Base-by-base conservation (phyloP, 2,888 invertebrate genomes). In the Dione juno region DNA sequence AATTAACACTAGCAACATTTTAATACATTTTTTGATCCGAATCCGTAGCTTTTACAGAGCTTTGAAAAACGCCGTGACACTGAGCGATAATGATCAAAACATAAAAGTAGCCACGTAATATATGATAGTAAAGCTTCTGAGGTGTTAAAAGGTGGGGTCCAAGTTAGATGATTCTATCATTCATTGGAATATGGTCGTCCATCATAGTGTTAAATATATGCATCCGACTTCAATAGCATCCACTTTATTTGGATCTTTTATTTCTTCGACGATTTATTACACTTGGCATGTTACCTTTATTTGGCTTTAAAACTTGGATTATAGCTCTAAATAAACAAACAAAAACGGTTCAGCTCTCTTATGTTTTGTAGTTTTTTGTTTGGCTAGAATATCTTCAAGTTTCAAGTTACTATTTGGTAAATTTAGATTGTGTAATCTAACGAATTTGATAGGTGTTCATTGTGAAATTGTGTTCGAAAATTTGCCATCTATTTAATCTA, bases 101-200 rank as follows among this genome's bases (percentile, higher is more conserved):
- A 88, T 90, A 89, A 92, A 91, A 90, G 90, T 90, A 86, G 89
- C 88, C 86, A 80, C 86, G 86, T 90, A 86, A 90, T 90, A 91
- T 91, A 91, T 88, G 89, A 88, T 83, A 85, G 90, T 92, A 91
- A 92, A 92, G 88, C 88, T 90, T 89, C 88, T 84, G 70, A 73
- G 90, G 88, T 92, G 92, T 92, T 89, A 92, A 92, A 92, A 92
- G 91, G 87, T 85, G 83, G 85, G 81, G 84, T 82, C 88, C 85
- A 90, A 90, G 90, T 92, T 84, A 87, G 89, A 92, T 88, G 89
- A 92, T 91, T 91, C 92, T 89, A 92, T 92, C 92, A 91, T 90
- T 92, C 92, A 92, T 89, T 83, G 80, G 86, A 88, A 88, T 88
- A 90, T 89, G 85, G 90, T 89, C 91, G 86, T 91, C 89, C 89